These are phyloP conservation scores for Ictalurus punctatus DNA, from an alignment of 2,113 vertebrate species.

Conservation along the genomic window DNA sequence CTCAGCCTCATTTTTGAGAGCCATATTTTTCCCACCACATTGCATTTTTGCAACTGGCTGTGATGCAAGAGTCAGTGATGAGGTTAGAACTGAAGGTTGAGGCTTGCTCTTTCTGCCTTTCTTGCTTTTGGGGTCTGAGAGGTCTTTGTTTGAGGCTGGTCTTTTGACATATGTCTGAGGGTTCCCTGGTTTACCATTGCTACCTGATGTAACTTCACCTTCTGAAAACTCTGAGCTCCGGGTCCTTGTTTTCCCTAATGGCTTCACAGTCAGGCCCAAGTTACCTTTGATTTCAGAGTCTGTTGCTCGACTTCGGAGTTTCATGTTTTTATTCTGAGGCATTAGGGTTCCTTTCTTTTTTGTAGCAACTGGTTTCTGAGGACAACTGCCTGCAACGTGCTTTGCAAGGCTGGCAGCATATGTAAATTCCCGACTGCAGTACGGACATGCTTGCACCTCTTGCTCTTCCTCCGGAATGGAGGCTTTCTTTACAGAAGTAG, in stretches of 20 bases:
- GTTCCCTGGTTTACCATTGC: conserved; percentile 70
- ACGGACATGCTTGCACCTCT: conserved; percentile 84
- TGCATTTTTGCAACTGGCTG: conserved; percentile 75
- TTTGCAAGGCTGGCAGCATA: conserved; percentile 92
- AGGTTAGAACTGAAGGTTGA: conserved; percentile 70
- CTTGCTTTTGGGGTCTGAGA: conserved; percentile 73
- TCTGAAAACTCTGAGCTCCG: conserved; percentile 79
- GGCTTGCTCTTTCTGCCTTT: conserved; percentile 79
- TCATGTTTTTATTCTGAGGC: conserved; percentile 70
- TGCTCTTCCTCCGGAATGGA: conserved; percentile 63
- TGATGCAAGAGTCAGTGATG: conserved; percentile 45
- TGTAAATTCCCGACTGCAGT: conserved; percentile 90
- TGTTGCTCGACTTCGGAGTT: conserved; percentile 76
- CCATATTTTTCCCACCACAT: conserved; percentile 78
- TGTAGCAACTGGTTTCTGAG: conserved; percentile 84
- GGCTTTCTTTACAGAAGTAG: conserved; percentile 80
- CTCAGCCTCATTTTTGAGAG: conserved; percentile 72
- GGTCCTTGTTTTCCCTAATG: conserved; percentile 86
- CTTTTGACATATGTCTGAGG: conserved; percentile 73
- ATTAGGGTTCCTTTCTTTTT: conserved; percentile 74
- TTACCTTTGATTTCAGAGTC: conserved; percentile 80
- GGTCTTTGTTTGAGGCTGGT: conserved; percentile 62
- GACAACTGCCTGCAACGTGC: conserved; percentile 88
- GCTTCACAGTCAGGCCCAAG: conserved; percentile 56
- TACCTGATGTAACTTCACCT: conserved; percentile 66